phyloP scores from a whole-genome alignment of 2,888 invertebrate species.

The Orthosia cruda region DNA sequence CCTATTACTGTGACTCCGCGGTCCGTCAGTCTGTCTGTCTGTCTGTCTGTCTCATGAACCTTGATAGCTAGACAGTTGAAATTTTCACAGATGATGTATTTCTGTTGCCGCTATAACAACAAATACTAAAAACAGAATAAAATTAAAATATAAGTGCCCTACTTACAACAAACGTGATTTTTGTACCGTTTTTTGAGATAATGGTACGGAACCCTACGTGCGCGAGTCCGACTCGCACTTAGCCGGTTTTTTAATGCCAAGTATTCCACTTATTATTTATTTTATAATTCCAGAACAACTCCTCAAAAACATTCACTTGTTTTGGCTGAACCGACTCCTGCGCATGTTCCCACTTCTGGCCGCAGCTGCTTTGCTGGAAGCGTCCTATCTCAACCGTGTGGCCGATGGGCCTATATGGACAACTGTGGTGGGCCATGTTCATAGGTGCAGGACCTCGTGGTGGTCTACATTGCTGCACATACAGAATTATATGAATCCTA shows the following conservation, averaged over 20 bases:
- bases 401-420: constrained; percentile 78
- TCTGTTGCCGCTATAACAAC: too few species aligned
- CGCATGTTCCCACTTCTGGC: constrained; percentile 82
- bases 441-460: constrained; percentile 77
- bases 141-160: too few species aligned
- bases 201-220: too few species aligned
- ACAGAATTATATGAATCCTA: constrained; percentile 78
- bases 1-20: too few species aligned
- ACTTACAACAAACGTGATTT: too few species aligned
- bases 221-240: too few species aligned
- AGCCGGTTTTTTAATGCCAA: neutral
- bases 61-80: too few species aligned
- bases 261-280: neutral
- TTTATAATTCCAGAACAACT: constrained; percentile 61
- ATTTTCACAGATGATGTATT: too few species aligned
- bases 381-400: constrained; percentile 73
- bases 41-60: too few species aligned
- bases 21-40: too few species aligned
- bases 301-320: constrained; percentile 78
- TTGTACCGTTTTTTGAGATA: too few species aligned
- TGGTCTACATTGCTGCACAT: constrained; percentile 81
- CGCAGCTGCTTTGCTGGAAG: constrained; percentile 73
- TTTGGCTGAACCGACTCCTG: constrained; percentile 79
- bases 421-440: constrained; percentile 57
- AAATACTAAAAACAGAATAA: too few species aligned